Evolutionary conservation across 2,888 invertebrate genomes (phyloP), one percentile per base, ranked within the genome.

Genomic region (Pardosa pseudoannulata): DNA sequence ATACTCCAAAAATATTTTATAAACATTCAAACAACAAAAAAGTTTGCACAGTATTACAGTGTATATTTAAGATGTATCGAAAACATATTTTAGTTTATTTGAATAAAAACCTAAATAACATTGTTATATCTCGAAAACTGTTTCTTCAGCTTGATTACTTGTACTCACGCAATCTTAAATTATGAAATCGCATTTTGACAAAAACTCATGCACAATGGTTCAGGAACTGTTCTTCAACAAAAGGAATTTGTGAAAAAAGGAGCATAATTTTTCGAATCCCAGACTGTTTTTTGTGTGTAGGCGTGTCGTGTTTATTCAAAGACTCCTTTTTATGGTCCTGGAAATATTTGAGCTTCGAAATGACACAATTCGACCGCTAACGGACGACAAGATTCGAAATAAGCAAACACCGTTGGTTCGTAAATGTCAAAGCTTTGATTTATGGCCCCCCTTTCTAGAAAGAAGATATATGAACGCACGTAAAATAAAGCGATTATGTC

Each of bases 401-500:
- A 67, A 67, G 32, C 67, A 67, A 67, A 67, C 28, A 67, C n/a
- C 19, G 13, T 27, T 31, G 28, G 31, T 36, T 32, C 23, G 28
- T 23, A 56, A 16, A 56, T 11, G 56, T 56, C 56, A 56, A 56
- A 56, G 23, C 56, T 31, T 67, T 83, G 83, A 83, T 83, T 83
- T 83, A 83, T 83, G 83, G n/a, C 31, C 27, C 62, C 67, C 83
- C 83, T 56, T 70, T 76, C 70, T 65, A 36, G 76, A 41, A 32
- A 71, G 46, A 75, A 71, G 76, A 78, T 72, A 83, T 76, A 64
- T 78, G 78, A 78, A 67, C 72, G 32, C 72, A 65, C 39, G 46
- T 78, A 83, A 67, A 83, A 83, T 78, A 83, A 83, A 83, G 83
- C 71, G 76, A 83, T 83, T 83, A 83, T 71, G 72, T 50, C 72